These are phyloP conservation scores for Eufriesea mexicana DNA, from an alignment of 1,140 invertebrate genomes.

Conservation along the genomic window DNA sequence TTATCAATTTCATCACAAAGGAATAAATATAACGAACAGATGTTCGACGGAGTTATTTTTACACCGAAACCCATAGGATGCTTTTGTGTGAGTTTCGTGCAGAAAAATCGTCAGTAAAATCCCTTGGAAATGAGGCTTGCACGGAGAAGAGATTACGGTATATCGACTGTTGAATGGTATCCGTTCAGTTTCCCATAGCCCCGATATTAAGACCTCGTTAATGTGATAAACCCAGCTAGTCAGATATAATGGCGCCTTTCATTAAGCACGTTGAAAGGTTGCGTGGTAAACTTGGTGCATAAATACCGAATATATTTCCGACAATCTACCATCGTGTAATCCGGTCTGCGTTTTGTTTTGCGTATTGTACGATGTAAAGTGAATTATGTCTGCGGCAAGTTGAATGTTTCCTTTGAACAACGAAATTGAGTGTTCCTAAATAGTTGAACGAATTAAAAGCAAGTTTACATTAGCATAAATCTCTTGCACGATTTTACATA, in stretches of 20 bases:
- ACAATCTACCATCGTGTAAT: not conserved
- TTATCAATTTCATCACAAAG: not conserved
- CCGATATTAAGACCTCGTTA: slow-evolving; percentile 52
- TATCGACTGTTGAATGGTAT: slow-evolving; percentile 47
- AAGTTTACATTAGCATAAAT: not conserved
- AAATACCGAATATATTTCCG: slow-evolving; percentile 23
- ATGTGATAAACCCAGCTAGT: slow-evolving; percentile 38
- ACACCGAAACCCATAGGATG: not conserved
- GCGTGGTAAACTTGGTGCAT: slow-evolving; percentile 6
- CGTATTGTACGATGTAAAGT: not conserved
- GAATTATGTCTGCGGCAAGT: not conserved
- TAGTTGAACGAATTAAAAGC: not conserved
- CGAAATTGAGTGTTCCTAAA: too few relatives aligned
- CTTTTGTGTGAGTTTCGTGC: not conserved
- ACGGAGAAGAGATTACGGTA: slow-evolving; percentile 35
- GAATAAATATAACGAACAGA: not conserved
- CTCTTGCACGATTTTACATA: not conserved
- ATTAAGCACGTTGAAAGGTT: slow-evolving; percentile 45
- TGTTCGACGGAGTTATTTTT: slow-evolving; percentile 14
- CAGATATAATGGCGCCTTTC: slow-evolving; percentile 49
- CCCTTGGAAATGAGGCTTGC: slow-evolving; percentile 33
- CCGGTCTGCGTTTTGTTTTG: not conserved
- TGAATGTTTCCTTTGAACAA: not conserved
- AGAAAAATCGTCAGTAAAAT: slow-evolving; percentile 38
- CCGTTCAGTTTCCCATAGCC: slow-evolving; percentile 52